These are phyloP conservation scores for Vimba vimba DNA, from an alignment of 2,113 vertebrate genomes.

Conservation along the genomic window DNA sequence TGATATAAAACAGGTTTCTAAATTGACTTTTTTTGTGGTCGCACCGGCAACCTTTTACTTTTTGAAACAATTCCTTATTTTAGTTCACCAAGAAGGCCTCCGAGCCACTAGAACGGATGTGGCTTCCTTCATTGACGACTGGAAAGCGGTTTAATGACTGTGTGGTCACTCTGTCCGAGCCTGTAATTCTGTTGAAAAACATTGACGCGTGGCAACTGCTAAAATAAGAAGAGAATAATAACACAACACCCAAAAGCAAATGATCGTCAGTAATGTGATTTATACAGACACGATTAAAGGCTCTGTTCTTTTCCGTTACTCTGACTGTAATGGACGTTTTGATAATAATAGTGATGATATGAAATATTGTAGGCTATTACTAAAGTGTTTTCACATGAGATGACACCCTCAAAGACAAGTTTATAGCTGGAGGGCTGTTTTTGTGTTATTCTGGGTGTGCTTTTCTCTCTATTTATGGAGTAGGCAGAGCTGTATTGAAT, in stretches of 20 bases:
- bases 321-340: not conserved
- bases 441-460: not conserved
- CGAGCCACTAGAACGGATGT: not conserved
- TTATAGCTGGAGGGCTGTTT: not conserved
- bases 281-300: not conserved
- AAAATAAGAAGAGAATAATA: not conserved
- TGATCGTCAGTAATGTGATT: not conserved
- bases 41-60: not conserved
- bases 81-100: not conserved
- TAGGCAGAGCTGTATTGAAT: not conserved
- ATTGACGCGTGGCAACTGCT: not conserved
- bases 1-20: conserved; percentile 21
- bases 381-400: not conserved
- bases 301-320: not conserved
- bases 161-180: not conserved
- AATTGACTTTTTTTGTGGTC: not conserved
- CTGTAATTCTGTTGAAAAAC: conserved; percentile 17
- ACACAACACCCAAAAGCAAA: not conserved
- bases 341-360: not conserved
- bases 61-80: conserved; percentile 3
- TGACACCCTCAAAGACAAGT: not conserved
- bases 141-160: not conserved
- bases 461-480: not conserved
- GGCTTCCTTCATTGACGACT: not conserved
- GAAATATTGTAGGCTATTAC: not conserved